These are phyloP conservation scores for Dynastes tityus DNA, from an alignment of 2,888 invertebrate species.

Conservation along the genomic window DNA sequence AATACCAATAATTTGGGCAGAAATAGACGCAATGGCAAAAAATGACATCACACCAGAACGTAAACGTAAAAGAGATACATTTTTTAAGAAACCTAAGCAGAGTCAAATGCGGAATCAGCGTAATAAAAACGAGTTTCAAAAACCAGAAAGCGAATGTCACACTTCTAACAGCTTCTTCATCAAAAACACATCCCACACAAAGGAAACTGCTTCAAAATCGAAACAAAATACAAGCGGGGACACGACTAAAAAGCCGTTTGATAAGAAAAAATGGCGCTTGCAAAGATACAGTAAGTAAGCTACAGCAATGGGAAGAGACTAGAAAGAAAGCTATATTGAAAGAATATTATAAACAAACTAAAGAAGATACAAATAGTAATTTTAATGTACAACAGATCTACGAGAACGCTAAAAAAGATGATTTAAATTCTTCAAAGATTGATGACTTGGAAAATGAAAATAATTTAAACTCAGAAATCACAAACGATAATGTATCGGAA, in stretches of 20 bases:
- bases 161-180: slow-evolving; percentile 11
- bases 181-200: slow-evolving; percentile 7
- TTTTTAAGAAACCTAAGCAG: slow-evolving; percentile 52
- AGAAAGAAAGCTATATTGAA: slow-evolving; percentile 75
- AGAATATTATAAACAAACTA: slow-evolving; percentile 75
- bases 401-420: slow-evolving; percentile 63
- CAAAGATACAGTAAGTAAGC: slow-evolving; percentile 81
- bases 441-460: slow-evolving; percentile 56
- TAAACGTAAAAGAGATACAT: slow-evolving; percentile 39
- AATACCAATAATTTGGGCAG: slow-evolving; percentile 46
- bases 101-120: background rate
- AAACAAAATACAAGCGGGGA: slow-evolving; percentile 3
- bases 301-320: slow-evolving; percentile 80
- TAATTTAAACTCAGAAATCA: slow-evolving; percentile 54
- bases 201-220: slow-evolving; percentile 30
- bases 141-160: background rate
- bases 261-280: slow-evolving; percentile 79
- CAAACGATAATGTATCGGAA: slow-evolving; percentile 6
- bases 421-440: slow-evolving; percentile 48
- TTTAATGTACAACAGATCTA: slow-evolving; percentile 74
- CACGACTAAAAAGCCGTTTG: slow-evolving; percentile 75
- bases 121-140: slow-evolving; percentile 30
- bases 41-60: slow-evolving; percentile 38
- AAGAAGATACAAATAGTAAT: slow-evolving; percentile 65
- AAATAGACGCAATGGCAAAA: slow-evolving; percentile 47